phyloP scores from a whole-genome alignment of 2,113 vertebrate genomes.

The Pelvicachromis taeniatus region DNA sequence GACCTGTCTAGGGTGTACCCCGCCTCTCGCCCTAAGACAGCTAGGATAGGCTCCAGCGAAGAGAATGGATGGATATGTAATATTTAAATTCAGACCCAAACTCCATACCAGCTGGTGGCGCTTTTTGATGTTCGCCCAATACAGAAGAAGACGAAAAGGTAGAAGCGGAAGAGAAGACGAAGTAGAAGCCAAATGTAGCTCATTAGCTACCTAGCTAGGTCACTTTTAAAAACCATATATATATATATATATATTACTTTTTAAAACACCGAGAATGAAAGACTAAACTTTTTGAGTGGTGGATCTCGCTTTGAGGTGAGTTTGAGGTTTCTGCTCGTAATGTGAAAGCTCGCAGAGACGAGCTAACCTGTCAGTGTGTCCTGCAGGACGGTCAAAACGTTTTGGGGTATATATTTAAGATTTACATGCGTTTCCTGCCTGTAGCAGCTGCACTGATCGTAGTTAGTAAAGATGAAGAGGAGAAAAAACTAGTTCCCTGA shows the following conservation, averaged over 20 bases:
- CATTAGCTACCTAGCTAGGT: not conserved
- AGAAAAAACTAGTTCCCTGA: not conserved
- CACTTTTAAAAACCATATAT: not conserved
- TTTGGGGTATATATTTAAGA: too few species aligned
- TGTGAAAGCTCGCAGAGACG: not conserved
- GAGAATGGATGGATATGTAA: not conserved
- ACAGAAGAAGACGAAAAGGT: not conserved
- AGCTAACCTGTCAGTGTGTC: constrained; percentile 11
- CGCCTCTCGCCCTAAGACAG: not conserved
- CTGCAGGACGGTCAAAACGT: not conserved
- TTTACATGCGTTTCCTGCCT: not conserved
- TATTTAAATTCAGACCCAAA: not conserved
- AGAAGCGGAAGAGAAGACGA: not conserved
- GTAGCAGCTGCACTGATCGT: not conserved
- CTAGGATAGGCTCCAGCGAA: not conserved
- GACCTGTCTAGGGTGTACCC: too few species aligned
- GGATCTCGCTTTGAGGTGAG: not conserved
- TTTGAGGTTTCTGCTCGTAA: not conserved
- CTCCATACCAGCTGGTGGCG: not conserved
- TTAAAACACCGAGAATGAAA: not conserved
- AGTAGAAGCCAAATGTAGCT: not conserved
- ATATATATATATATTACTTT: not conserved
- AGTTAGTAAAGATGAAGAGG: not conserved
- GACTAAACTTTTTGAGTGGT: not conserved
- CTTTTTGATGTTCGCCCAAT: not conserved